Evolutionary conservation across 2,113 vertebrate species (phyloP).

Genomic region (Poeciliopsis retropinna): DNA sequence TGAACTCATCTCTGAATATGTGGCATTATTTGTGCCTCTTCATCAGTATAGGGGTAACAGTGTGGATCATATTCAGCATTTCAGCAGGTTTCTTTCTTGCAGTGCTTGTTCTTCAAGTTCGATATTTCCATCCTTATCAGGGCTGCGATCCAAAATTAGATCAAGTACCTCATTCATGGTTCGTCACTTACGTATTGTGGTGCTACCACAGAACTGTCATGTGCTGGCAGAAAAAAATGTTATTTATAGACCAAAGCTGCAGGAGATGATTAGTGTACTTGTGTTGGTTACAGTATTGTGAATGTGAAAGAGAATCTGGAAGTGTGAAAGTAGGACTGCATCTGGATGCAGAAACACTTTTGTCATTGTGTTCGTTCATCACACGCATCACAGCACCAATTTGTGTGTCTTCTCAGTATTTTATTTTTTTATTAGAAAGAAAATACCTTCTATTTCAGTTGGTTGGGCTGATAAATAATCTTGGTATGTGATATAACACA

Average conservation of each 20-base stretch:
- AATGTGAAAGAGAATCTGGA: not conserved
- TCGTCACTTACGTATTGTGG: constrained; percentile 54
- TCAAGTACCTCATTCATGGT: constrained; percentile 70
- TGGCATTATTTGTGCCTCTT: not conserved
- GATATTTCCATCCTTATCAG: constrained; percentile 57
- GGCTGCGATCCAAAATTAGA: constrained; percentile 71
- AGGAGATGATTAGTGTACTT: constrained; percentile 35
- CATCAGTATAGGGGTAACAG: constrained; percentile 28
- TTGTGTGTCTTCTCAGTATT: not conserved
- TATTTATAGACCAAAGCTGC: constrained; percentile 72
- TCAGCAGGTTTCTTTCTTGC: constrained; percentile 34
- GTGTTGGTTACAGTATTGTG: constrained; percentile 21
- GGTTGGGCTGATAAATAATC: constrained; percentile 31
- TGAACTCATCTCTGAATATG: not conserved
- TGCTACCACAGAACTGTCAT: constrained; percentile 49
- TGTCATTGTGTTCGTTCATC: not conserved
- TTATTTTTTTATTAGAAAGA: constrained; percentile 1
- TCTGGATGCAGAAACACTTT: not conserved
- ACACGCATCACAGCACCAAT: not conserved
- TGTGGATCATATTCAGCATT: constrained; percentile 23
- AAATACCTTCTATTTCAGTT: constrained; percentile 25
- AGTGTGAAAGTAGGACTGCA: constrained; percentile 2
- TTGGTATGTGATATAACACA: constrained; percentile 32
- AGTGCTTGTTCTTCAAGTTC: constrained; percentile 30
- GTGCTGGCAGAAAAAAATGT: constrained; percentile 42